Evolutionary conservation across 2,888 invertebrate genomes (phyloP), one percentile per base, ranked within the genome.

Genomic region (Xylota sylvarum): DNA sequence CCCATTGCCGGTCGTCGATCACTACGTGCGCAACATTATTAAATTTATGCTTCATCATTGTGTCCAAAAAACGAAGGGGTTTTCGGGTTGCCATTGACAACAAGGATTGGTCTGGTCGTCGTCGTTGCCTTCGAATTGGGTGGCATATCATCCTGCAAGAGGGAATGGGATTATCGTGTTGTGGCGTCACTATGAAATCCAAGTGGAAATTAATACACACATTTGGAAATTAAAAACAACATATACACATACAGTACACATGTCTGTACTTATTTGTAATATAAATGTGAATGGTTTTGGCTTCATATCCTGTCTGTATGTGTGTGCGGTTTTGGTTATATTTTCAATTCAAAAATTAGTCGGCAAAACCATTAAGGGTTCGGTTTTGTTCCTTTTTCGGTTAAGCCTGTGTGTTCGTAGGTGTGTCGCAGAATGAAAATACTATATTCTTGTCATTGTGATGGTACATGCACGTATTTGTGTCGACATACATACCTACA

Each of bases 1-100:
- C 19, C 73, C 52, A 43, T 60, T 48, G 35, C 48, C 30, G 43
- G 76, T 76, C 27, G 56, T 65, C 65, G 48, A 65, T 65, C 56
- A 60, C 55, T 64, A 72, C 79, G 79, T 79, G 79, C 58, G 37
- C 79, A 72, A 56, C 72, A 72, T 72, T 46, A 79, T 79, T 70
- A 79, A 79, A 79, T 79, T 32, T 72, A 35, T 62, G 35, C 35
- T 56, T 19, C 62, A 62, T 62, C 70, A 50, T 50, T 58, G 73
- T 50, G 50, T 43, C 52, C 37, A 60, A 40, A 43, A 43, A 43
- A 2, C 6, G 14, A 12, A 43, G 43, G 43, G 43, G n/a, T 43
- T 43, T n/a, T 43, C n/a, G 17, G 14, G 50, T 23, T 50, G 50
- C 23, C 50, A 50, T 10, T 19, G 23, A 23, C 10, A 23, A 23